Conservation (phyloP, 2,888 invertebrate species). For the Scaptomyza tumidula region DNA sequence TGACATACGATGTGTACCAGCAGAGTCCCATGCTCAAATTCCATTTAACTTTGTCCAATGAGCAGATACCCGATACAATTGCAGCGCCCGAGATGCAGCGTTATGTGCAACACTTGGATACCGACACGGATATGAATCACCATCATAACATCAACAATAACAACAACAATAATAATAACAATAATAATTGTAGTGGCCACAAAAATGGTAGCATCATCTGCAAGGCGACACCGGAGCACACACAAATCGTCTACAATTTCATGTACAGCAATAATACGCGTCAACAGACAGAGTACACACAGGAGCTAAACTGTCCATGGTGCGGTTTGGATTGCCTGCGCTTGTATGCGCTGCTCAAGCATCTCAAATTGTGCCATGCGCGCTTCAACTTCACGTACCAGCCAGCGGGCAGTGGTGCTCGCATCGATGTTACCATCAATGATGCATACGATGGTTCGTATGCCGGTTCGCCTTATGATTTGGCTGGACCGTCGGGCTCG, state of each 20-base stretch:
- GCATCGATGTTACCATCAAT: constrained; percentile 97
- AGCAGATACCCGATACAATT: constrained; percentile 82
- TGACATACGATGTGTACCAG: constrained; percentile 89
- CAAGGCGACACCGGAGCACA: constrained; percentile 84
- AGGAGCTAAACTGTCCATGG: constrained; percentile 98
- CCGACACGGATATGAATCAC: constrained; percentile 69
- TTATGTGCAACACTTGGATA: constrained; percentile 68
- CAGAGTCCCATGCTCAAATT: constrained; percentile 93
- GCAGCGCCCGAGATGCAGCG: constrained; percentile 74
- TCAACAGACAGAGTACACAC: constrained; percentile 97
- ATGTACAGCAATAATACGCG: constrained; percentile 97
- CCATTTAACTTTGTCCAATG: constrained; percentile 92
- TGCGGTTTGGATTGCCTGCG: constrained; percentile 95
- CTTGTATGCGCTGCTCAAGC: constrained; percentile 95
- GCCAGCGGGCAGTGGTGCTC: constrained; percentile 87
- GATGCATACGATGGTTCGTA: constrained; percentile 98
- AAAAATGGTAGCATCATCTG: constrained; percentile 40
- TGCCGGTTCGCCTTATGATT: constrained; percentile 95
- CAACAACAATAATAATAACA: constrained; percentile 55
- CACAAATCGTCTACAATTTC: constrained; percentile 97
- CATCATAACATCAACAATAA: constrained; percentile 76
- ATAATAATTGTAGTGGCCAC: constrained; percentile 45
- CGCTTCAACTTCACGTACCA: constrained; percentile 95
- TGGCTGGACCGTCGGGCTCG: constrained; percentile 90
- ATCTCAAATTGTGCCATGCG: constrained; percentile 96